Percentiles rank a stretch among this genome's conserved stretches.
Evolutionary conservation across 2,888 invertebrate species (phyloP).

Genomic region (Amaurobius ferox): DNA sequence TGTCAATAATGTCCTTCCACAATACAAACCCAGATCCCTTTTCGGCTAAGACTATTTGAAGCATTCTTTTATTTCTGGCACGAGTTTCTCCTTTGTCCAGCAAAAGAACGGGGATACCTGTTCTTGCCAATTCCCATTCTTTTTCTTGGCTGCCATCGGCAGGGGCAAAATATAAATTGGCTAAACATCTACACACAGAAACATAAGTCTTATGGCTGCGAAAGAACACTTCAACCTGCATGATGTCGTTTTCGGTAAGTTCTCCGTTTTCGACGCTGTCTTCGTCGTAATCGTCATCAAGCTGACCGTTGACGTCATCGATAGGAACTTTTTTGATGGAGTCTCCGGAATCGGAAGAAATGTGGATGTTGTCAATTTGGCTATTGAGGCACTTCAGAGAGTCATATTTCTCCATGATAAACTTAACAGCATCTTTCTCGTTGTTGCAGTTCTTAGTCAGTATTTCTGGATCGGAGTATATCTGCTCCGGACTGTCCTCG

Average conservation of each 20-base stretch:
- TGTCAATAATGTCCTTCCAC: slow-evolving; percentile 89
- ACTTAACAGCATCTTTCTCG: slow-evolving; percentile 64
- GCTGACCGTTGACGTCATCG: slow-evolving; percentile 9
- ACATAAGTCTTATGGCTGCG: slow-evolving; percentile 87
- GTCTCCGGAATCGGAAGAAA: slow-evolving; percentile 50
- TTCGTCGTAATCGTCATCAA: slow-evolving; percentile 17
- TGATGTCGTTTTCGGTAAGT: slow-evolving; percentile 78
- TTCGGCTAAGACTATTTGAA: slow-evolving; percentile 86
- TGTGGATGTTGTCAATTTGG: slow-evolving; percentile 58
- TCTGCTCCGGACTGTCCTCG: slow-evolving; percentile 51
- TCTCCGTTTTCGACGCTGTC: slow-evolving; percentile 73
- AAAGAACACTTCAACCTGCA: slow-evolving; percentile 85
- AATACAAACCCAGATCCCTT: slow-evolving; percentile 88
- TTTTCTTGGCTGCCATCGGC: slow-evolving; percentile 73
- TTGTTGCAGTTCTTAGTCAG: slow-evolving; percentile 60
- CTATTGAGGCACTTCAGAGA: slow-evolving; percentile 52
- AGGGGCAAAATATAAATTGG: slow-evolving; percentile 79
- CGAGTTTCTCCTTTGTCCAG: slow-evolving; percentile 87
- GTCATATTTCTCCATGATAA: slow-evolving; percentile 70
- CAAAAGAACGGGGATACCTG: slow-evolving; percentile 87
- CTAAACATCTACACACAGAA: slow-evolving; percentile 86
- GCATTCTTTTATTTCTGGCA: slow-evolving; percentile 83
- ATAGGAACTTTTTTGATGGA: slow-evolving; percentile 33
- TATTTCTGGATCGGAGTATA: slow-evolving; percentile 64
- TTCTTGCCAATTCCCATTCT: slow-evolving; percentile 85